Evolutionary conservation across 35 echinoderm and acorn worm species (phyloP).

Genomic region (Diadema setosum): DNA sequence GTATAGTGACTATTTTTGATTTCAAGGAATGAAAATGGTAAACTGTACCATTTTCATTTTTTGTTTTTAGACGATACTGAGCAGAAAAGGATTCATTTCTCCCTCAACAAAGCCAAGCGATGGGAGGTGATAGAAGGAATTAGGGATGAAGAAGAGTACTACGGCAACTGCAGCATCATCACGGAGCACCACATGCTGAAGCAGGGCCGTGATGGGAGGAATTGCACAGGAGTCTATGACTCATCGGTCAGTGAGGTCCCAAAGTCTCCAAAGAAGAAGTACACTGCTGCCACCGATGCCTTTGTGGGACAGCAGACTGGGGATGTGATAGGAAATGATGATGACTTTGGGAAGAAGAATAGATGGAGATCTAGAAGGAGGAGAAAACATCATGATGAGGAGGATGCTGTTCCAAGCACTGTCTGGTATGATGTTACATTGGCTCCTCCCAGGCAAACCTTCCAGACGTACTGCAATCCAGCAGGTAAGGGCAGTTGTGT

Average conservation of each 20-base stretch:
- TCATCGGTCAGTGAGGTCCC: not conserved
- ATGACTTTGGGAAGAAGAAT: not conserved
- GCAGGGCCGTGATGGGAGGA: no score
- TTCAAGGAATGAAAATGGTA: no score
- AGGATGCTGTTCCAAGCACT: not conserved
- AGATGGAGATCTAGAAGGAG: not conserved
- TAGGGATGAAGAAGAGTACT: not conserved
- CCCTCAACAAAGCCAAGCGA: conserved; percentile 5
- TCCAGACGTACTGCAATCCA: not conserved
- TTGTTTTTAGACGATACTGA: no score
- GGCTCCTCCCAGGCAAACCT: not conserved
- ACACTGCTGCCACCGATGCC: not conserved
- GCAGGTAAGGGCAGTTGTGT: no score
- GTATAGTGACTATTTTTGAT: no score
- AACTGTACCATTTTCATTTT: no score
- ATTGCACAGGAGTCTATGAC: not conserved
- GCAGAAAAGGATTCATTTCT: no score
- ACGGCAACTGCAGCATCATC: not conserved
- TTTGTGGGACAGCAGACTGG: not conserved
- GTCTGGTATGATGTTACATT: not conserved
- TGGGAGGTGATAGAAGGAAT: not conserved
- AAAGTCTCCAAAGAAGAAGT: not conserved
- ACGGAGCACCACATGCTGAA: not conserved
- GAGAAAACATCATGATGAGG: not conserved
- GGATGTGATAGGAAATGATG: not conserved